Percentiles rank a stretch among this genome's conserved stretches.
These are phyloP conservation scores for Yoshiicerus persimilis DNA, from an alignment of 1,140 invertebrate species.

Conservation along the genomic window DNA sequence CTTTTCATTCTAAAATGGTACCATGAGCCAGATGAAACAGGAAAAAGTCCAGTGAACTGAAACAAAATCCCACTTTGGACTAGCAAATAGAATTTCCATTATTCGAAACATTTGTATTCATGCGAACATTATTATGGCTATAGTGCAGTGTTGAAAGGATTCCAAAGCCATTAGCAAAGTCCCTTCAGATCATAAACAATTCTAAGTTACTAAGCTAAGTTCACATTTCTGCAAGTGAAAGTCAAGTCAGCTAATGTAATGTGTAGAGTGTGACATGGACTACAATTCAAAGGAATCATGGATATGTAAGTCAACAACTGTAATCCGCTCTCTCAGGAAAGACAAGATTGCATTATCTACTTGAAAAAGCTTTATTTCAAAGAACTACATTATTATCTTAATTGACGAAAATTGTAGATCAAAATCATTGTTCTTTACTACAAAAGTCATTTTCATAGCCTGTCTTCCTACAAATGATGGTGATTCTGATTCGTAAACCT, in stretches of 20 bases:
- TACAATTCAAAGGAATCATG: too few species aligned
- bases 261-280: too few species aligned
- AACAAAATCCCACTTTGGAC: background rate
- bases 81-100: background rate
- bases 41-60: background rate
- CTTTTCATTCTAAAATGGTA: background rate
- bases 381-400: too few species aligned
- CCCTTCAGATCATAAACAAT: background rate
- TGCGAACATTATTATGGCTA: background rate
- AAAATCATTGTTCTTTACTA: too few species aligned
- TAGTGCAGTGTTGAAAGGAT: background rate
- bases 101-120: slow-evolving; percentile 2
- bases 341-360: too few species aligned
- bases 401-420: too few species aligned
- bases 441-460: too few species aligned
- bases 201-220: background rate
- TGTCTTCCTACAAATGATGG: too few species aligned
- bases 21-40: background rate
- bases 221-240: background rate
- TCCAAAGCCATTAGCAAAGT: background rate
- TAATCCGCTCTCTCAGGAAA: too few species aligned
- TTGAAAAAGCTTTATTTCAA: too few species aligned
- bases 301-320: too few species aligned
- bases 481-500: too few species aligned
- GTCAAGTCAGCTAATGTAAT: background rate